Evolutionary conservation across 1,140 invertebrate species (phyloP).

Genomic region (Leguminivora glycinivorella): DNA sequence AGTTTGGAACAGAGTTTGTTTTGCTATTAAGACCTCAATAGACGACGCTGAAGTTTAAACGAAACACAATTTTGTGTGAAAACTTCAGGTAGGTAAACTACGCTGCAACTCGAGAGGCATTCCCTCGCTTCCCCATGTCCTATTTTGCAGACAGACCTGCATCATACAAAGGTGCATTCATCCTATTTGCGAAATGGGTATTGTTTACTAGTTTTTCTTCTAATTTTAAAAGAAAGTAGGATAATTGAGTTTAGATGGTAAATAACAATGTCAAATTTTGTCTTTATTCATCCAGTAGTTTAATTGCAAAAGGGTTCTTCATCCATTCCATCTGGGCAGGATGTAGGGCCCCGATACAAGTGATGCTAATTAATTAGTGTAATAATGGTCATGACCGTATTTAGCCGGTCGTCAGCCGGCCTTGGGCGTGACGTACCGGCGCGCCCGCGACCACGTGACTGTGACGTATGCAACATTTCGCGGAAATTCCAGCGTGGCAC

Average conservation of each 20-base stretch:
- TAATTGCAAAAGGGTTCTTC: no score
- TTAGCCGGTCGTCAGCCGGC: constrained; percentile 44
- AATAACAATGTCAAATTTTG: no score
- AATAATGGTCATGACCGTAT: constrained; percentile 38
- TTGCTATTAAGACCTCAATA: no score
- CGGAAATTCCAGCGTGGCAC: constrained; percentile 68
- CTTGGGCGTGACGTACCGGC: constrained; percentile 62
- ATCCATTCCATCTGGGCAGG: neutral
- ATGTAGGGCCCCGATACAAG: neutral
- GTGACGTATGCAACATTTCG: constrained; percentile 71
- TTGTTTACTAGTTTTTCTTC: neutral
- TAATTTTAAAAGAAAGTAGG: no score
- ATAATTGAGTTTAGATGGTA: no score
- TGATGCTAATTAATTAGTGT: constrained; percentile 27
- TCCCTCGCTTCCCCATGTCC: neutral
- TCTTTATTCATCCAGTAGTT: no score
- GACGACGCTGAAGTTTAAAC: no score
- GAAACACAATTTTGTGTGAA: no score
- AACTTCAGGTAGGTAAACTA: no score
- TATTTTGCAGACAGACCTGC: neutral
- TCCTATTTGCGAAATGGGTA: constrained; percentile 3
- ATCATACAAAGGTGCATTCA: neutral
- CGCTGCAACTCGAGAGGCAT: no score
- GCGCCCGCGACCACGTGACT: constrained; percentile 26
- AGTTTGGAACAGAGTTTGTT: neutral